Percentiles rank a stretch among this genome's conserved stretches.
Conservation (phyloP, 2,888 invertebrate species). For the Acronicta psi region DNA sequence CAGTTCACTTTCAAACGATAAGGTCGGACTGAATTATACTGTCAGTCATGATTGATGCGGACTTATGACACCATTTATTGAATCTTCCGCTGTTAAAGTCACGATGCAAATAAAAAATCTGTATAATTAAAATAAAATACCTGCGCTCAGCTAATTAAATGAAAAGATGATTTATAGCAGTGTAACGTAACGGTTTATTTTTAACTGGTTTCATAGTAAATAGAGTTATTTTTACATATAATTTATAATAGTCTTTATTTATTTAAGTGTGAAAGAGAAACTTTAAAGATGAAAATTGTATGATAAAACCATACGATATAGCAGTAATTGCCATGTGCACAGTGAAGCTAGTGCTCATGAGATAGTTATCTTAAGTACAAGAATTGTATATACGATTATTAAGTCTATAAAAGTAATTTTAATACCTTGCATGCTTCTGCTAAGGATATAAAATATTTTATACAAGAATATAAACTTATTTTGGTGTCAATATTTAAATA, state of each 20-base stretch:
- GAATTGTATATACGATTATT: slow-evolving; percentile 19
- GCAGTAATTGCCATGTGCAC: slow-evolving; percentile 21
- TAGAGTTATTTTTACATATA: slow-evolving; percentile 16
- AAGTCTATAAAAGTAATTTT: slow-evolving; percentile 3
- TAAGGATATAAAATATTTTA: background rate
- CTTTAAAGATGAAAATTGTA: slow-evolving; percentile 30
- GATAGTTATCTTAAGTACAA: slow-evolving; percentile 29
- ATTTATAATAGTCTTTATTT: slow-evolving; percentile 20
- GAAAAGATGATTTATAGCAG: slow-evolving; percentile 56
- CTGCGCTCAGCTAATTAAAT: slow-evolving; percentile 58
- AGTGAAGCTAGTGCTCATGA: slow-evolving; percentile 16
- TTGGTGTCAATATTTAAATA: slow-evolving; percentile 2
- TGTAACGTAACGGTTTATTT: slow-evolving; percentile 21
- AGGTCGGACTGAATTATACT: slow-evolving; percentile 77
- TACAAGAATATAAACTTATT: background rate
- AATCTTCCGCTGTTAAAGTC: slow-evolving; percentile 62
- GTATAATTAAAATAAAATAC: slow-evolving; percentile 64
- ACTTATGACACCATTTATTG: slow-evolving; percentile 79
- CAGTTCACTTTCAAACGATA: slow-evolving; percentile 82
- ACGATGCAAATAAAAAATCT: slow-evolving; percentile 66
- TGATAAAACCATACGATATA: slow-evolving; percentile 34
- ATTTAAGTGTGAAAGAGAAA: slow-evolving; percentile 32
- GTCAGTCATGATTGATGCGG: slow-evolving; percentile 84
- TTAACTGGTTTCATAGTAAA: slow-evolving; percentile 17
- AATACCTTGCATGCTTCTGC: background rate